Base-by-base conservation (phyloP, 2,888 invertebrate species). In the Drosophila colorata region DNA sequence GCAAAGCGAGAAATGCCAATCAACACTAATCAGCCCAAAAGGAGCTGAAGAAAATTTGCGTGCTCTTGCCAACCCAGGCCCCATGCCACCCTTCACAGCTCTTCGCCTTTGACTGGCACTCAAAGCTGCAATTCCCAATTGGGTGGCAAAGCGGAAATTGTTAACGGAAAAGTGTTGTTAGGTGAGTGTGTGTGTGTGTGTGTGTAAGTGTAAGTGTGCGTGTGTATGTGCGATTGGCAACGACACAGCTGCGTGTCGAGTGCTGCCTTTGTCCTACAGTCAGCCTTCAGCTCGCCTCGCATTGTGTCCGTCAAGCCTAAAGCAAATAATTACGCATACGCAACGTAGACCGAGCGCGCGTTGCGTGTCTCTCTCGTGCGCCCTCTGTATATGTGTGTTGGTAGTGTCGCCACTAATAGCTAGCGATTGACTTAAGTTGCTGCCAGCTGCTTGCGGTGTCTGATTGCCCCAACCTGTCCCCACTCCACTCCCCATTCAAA, bases 1-100 rank as follows among this genome's bases (percentile, higher is more conserved):
- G 77, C 80, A 88, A 83, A 79, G 88, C 88, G 81, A 87, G 75
- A 88, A 89, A 88, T 87, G 85, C 89, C 89, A 89, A 89, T 89
- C 89, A 88, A 81, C 88, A 88, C 88, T 89, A 89, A 89, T 89
- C 89, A 89, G 78, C 70, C 69, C 14, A 46, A 53, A 55, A 69
- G 65, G 61, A 55, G 68, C 65, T 58, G 53, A 65, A 65, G 37
- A 57, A 58, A 76, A 69, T 76, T 74, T 82, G 73, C 70, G 78
- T 80, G 71, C 74, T 64, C 55, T 52, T 49, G 1, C 59, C 28
- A 28, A 31, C 31, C 35, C 25, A 9, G 18, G 43, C 8, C 11
- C 25, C 13, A 11, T n/a, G 35, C 31, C 43, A 11, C 8, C 31
- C 28, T 13, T 11, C 3, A 13, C 33, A 31, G 23, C 23, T 35